Base-by-base conservation (phyloP, 2,888 invertebrate species). In the Tenthredo scrophulariae region DNA sequence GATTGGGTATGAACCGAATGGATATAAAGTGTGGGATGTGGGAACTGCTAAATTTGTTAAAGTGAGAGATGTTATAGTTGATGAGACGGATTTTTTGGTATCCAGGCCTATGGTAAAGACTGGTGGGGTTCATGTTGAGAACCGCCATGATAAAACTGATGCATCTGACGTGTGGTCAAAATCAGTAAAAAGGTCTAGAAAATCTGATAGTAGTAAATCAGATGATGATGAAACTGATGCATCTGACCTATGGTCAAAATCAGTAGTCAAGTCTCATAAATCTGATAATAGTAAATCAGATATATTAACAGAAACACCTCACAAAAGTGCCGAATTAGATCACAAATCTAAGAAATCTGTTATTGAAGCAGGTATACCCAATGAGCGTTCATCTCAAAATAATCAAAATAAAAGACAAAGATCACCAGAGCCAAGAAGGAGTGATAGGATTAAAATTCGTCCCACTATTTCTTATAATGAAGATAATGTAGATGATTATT, bases 21-120 rank as follows among this genome's bases (percentile, higher is more conserved):
- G 91, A 15, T 92, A 92, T 89, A 91, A 90, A 88, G 87, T 92
- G 77, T 91, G 87, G 87, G 88, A 92, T 85, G 84, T 88, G 43
- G 88, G 91, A 88, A n/a, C n/a, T n/a, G n/a, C n/a, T n/a, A n/a
- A n/a, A n/a, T n/a, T n/a, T n/a, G n/a, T n/a, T n/a, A n/a, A n/a
- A n/a, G n/a, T n/a, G n/a, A n/a, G n/a, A n/a, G n/a, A n/a, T n/a
- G n/a, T n/a, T n/a, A n/a, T n/a, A n/a, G n/a, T n/a, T n/a, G n/a
- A n/a, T n/a, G 92, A 91, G 86, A 88, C 82, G 40, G 87, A 89
- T 88, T 91, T 89, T 86, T 43, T 88, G 40, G 26, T 85, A 84
- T 88, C 90, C 84, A 89, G 90, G 86, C 88, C 88, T 37, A 67
- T 65, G 26, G 67, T 67, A 62, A 79, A 85, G 40, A 67, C 50